Percentiles rank a stretch among this genome's conserved stretches.
Evolutionary conservation across 2,888 invertebrate species (phyloP).

Genomic region (Diaphora mendica): DNA sequence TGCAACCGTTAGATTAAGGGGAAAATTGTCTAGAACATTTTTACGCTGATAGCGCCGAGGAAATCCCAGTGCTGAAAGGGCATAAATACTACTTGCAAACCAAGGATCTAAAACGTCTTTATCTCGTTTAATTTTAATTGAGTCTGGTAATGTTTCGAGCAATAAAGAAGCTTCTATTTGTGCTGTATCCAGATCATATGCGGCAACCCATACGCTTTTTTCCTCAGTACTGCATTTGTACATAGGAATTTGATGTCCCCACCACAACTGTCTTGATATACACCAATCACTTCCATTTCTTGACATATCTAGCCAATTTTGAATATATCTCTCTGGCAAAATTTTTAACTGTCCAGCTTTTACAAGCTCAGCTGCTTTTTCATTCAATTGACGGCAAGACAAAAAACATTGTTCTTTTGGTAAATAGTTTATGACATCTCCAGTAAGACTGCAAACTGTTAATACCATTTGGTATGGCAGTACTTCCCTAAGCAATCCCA

Average conservation of each 20-base stretch:
- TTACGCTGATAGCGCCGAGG: constrained; percentile 84
- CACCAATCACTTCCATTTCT: constrained; percentile 95
- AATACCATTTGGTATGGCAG: constrained; percentile 91
- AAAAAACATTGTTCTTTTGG: constrained; percentile 98
- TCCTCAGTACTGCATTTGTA: constrained; percentile 85
- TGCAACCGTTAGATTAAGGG: constrained; percentile 95
- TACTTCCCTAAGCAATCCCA: constrained; percentile 88
- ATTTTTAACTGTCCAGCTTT: constrained; percentile 89
- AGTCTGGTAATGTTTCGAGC: constrained; percentile 77
- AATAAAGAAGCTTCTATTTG: constrained; percentile 83
- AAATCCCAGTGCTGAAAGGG: constrained; percentile 97
- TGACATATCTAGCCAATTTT: constrained; percentile 94
- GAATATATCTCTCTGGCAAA: constrained; percentile 89
- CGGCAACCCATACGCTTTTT: constrained; percentile 91
- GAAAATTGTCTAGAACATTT: constrained; percentile 89
- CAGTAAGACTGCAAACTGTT: constrained; percentile 95
- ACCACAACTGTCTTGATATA: constrained; percentile 98
- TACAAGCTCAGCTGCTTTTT: constrained; percentile 89
- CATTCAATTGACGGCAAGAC: constrained; percentile 91
- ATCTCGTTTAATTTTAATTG: constrained; percentile 88
- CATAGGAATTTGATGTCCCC: constrained; percentile 98
- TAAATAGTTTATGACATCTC: constrained; percentile 95
- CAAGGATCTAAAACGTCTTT: constrained; percentile 98
- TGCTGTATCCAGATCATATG: constrained; percentile 87
- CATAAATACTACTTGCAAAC: constrained; percentile 98